Percentiles rank a stretch among this genome's conserved stretches.
These are phyloP conservation scores for Esperia sulphurella DNA, from an alignment of 2,888 invertebrate species.

Conservation along the genomic window DNA sequence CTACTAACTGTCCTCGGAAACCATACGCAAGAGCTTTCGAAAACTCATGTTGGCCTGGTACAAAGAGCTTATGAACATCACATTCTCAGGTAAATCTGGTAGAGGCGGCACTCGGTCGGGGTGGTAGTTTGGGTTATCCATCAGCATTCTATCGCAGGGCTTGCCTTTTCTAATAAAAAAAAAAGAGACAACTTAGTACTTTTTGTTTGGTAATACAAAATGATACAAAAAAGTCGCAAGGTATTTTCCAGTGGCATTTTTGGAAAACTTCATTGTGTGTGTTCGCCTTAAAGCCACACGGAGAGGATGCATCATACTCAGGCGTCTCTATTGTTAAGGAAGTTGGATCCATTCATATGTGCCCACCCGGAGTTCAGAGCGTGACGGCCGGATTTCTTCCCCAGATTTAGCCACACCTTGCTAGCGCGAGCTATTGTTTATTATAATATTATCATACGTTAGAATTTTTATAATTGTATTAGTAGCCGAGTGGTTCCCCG, in stretches of 20 bases:
- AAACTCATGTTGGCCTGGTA: conserved; percentile 73
- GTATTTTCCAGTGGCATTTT: too few species aligned
- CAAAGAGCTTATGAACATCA: conserved; percentile 81
- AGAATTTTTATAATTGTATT: too few species aligned
- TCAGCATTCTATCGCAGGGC: conserved; percentile 47
- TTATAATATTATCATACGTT: too few species aligned
- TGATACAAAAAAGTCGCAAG: too few species aligned
- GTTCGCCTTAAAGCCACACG: too few species aligned
- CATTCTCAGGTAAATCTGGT: conserved; percentile 76
- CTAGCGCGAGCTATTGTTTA: conserved; percentile 43
- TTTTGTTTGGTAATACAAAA: too few species aligned
- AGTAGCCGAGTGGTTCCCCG: too few species aligned
- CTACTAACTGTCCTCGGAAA: conserved; percentile 48
- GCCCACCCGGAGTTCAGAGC: conserved; percentile 9
- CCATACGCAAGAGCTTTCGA: conserved; percentile 53
- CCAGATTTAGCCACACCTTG: conserved; percentile 39
- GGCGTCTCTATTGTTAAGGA: conserved; percentile 50
- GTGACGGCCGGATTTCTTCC: conserved; percentile 24
- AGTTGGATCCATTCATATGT: conserved; percentile 55
- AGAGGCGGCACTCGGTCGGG: conserved; percentile 46
- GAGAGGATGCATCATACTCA: too few species aligned
- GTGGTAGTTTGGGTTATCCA: conserved; percentile 53
- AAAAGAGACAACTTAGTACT: neutral
- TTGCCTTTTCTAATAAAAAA: conserved; percentile 36
- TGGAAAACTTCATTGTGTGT: too few species aligned